A percentile compares a stretch with the other conserved stretches of the same genome.
These are phyloP conservation scores for Antheraea yamamai DNA, from an alignment of 2,888 invertebrate species.

Conservation along the genomic window DNA sequence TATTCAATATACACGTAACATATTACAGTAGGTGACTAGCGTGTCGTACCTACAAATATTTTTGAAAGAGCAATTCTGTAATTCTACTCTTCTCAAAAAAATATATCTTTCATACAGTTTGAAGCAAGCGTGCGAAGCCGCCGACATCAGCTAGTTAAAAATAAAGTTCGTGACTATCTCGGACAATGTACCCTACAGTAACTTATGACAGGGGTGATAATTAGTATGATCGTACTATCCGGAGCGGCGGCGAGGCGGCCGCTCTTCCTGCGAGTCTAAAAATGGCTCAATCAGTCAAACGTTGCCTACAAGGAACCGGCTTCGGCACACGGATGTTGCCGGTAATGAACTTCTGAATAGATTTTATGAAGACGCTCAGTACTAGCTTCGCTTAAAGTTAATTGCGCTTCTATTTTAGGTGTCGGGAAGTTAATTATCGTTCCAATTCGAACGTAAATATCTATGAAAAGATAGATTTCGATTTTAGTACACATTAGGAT, in stretches of 20 bases:
- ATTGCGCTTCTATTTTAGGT: slow-evolving; percentile 9
- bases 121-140: too few relatives aligned
- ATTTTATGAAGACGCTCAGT: slow-evolving; percentile 27
- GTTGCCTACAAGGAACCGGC: slow-evolving; percentile 38
- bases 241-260: slow-evolving; percentile 39
- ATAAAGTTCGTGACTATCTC: not conserved
- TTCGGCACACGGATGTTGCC: slow-evolving; percentile 47
- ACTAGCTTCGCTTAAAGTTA: slow-evolving; percentile 8
- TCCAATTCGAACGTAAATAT: not conserved
- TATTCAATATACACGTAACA: too few relatives aligned
- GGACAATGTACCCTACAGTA: slow-evolving; percentile 19
- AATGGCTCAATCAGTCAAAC: slow-evolving; percentile 79
- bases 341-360: slow-evolving; percentile 43
- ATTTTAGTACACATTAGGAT: not conserved
- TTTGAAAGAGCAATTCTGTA: too few relatives aligned
- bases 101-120: too few relatives aligned
- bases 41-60: too few relatives aligned
- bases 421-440: not conserved
- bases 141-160: not conserved
- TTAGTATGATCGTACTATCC: slow-evolving; percentile 74
- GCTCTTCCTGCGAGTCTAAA: slow-evolving; percentile 68
- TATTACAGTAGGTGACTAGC: too few relatives aligned
- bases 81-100: too few relatives aligned
- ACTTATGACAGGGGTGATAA: slow-evolving; percentile 62
- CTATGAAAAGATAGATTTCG: not conserved